A percentile compares a stretch with the other conserved stretches of the same genome.
phyloP scores from a whole-genome alignment of 2,113 vertebrate species.

The Sminthopsis crassicaudata region DNA sequence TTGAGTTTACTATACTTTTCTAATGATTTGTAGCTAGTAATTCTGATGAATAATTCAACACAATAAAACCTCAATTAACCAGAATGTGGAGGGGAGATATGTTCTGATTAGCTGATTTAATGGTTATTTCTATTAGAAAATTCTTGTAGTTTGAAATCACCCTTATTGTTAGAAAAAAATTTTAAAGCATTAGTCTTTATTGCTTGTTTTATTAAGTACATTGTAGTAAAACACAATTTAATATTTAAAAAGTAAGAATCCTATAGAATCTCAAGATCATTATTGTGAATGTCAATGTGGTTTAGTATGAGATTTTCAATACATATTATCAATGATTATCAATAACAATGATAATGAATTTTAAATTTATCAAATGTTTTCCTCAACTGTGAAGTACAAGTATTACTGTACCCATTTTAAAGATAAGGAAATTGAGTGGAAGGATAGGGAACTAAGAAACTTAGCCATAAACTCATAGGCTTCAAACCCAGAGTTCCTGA shows the following conservation, averaged over 20 bases:
- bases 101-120: slow-evolving; percentile 22
- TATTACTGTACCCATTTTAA: not conserved
- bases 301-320: not conserved
- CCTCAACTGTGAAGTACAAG: not conserved
- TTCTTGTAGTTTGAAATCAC: slow-evolving; percentile 16
- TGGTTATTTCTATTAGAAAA: not conserved
- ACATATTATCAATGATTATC: no score
- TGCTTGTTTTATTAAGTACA: not conserved
- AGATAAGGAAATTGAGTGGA: not conserved
- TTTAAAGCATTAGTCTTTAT: not conserved
- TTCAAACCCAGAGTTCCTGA: not conserved
- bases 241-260: not conserved
- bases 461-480: not conserved
- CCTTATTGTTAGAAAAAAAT: not conserved
- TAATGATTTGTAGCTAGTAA: not conserved
- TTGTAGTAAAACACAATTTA: not conserved
- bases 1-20: not conserved
- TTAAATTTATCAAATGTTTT: not conserved
- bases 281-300: not conserved
- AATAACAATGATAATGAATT: not conserved
- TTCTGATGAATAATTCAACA: not conserved
- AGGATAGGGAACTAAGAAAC: not conserved
- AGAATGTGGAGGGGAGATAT: not conserved
- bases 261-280: not conserved
- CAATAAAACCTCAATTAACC: not conserved